Conservation (phyloP, 2,797 vertebrate genomes). For the Carcharodon carcharias region DNA sequence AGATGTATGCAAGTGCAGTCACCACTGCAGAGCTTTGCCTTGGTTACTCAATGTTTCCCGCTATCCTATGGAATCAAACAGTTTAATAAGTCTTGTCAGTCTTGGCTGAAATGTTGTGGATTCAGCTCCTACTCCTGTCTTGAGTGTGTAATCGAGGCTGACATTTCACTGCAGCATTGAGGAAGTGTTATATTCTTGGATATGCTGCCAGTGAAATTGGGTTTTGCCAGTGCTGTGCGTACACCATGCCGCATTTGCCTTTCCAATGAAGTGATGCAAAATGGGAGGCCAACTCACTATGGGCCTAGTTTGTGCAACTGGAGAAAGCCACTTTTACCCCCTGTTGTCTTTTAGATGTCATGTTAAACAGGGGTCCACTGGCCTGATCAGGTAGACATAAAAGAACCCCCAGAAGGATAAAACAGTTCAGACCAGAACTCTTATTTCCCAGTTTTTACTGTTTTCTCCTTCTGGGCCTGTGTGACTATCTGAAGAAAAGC, state of each 20-base stretch:
- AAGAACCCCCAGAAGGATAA: not conserved
- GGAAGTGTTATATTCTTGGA: not conserved
- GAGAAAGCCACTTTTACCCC: not conserved
- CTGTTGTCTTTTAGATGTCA: not conserved
- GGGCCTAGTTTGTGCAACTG: not conserved
- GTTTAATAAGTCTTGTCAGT: not conserved
- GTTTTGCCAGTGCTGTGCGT: not conserved
- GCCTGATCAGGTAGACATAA: not conserved
- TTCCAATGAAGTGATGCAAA: not conserved
- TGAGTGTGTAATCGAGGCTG: not conserved
- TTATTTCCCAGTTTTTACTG: too few relatives aligned
- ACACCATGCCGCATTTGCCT: not conserved
- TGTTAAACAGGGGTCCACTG: not conserved
- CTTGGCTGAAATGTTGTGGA: not conserved
- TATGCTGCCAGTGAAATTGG: not conserved
- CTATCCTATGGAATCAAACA: not conserved
- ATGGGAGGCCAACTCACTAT: not conserved
- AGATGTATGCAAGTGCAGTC: not conserved
- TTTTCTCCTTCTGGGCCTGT: not conserved
- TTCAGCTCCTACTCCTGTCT: not conserved
- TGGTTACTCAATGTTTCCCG: too few relatives aligned
- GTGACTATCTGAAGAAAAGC: not conserved
- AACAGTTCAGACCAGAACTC: too few relatives aligned
- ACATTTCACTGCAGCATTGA: not conserved
- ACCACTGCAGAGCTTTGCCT: not conserved